Evolutionary conservation across 1,140 invertebrate species (phyloP).

Genomic region (Argopecten irradians): DNA sequence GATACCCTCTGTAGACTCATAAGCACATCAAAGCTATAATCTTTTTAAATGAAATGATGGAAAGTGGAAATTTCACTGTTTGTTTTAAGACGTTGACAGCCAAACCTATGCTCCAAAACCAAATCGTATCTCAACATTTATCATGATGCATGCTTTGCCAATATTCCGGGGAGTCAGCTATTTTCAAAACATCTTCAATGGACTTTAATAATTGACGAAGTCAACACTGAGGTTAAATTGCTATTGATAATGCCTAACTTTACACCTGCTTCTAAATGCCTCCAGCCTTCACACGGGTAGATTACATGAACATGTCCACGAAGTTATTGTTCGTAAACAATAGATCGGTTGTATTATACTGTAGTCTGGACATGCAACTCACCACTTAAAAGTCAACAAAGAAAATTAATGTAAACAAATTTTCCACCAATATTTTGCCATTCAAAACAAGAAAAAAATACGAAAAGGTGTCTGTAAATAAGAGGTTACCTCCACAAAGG

Average conservation of each 20-base stretch:
- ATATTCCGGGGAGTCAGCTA: too few relatives aligned
- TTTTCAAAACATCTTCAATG: too few relatives aligned
- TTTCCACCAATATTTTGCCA: not conserved
- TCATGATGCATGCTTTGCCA: too few relatives aligned
- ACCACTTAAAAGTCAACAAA: not conserved
- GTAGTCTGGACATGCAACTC: not conserved
- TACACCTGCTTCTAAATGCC: not conserved
- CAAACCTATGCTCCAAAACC: too few relatives aligned
- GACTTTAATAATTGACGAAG: not conserved
- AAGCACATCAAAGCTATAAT: too few relatives aligned
- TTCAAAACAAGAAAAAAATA: not conserved
- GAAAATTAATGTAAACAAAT: constrained; percentile 5
- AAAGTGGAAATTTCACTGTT: too few relatives aligned
- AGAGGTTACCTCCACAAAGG: not conserved
- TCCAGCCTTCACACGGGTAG: not conserved
- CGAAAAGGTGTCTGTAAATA: not conserved
- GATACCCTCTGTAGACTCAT: too few relatives aligned
- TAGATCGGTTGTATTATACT: not conserved
- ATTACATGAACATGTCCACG: not conserved
- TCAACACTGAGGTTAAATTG: not conserved
- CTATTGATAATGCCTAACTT: not conserved
- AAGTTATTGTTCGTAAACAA: not conserved
- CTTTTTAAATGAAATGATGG: too few relatives aligned
- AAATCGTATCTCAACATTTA: too few relatives aligned
- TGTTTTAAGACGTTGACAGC: too few relatives aligned